Evolutionary conservation across 2,797 vertebrate species (phyloP), one percentile per base, ranked within the genome.

Genomic region (Chelon labrosus): DNA sequence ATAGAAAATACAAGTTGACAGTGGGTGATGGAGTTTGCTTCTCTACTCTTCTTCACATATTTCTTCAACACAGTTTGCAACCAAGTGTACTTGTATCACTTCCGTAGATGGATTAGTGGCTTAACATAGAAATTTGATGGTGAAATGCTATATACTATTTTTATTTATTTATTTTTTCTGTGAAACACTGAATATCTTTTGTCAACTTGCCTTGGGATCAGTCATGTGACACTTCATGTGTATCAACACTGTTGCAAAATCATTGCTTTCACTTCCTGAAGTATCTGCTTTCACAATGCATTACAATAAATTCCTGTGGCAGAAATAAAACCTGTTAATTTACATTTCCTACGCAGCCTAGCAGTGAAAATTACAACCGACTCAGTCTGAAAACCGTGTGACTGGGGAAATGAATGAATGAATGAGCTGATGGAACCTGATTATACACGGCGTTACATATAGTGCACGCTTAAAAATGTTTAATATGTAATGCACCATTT

Each of bases 231-330:
- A 22, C 27, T 62, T 75, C 54, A 31, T 71, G 75, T 82, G 63
- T 57, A 10, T 69, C 44, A 5, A 20, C 14, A 4, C 10, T 75
- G 46, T 77, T 70, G 31, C 1, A 5, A 58, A 83, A 75, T 19
- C 2, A 0, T 3, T 7, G 7, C 62, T 79, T 76, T 75, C 65
- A 64, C 73, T 82, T 85, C 80, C 65, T 1, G 1, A 68, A 9
- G 61, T 8, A 35, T 69, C 19, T 75, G 10, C 35, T 17, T 47
- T 47, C 39, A 20, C 47, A 2, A 44, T 50, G 14, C 17, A 1
- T 53, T 4, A 19, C 37, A 84, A 82, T 80, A 79, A 87, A 84
- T n/a, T 60, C 47, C 13, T 71, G 73, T 31, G 13, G 52, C 3
- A 22, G n/a, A 53, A 35, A 35, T 35, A 25, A 59, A 62, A 54